These are phyloP conservation scores for Calliphora vomitoria DNA, from an alignment of 2,888 invertebrate species.

Conservation along the genomic window DNA sequence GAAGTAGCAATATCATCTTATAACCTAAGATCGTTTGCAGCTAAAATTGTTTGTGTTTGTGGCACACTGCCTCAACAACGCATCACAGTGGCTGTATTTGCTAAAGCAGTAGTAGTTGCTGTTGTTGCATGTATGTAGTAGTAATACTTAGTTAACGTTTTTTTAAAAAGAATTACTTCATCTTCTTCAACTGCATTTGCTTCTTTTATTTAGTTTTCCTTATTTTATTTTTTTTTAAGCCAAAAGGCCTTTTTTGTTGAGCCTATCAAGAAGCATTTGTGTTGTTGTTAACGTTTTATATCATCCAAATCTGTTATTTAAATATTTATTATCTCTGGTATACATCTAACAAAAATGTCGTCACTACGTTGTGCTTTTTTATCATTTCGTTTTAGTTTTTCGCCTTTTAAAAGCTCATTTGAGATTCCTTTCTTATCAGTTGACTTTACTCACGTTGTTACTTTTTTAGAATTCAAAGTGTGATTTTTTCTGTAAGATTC, in stretches of 20 bases:
- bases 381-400: conserved; percentile 54
- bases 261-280: conserved; percentile 15
- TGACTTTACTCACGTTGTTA: conserved; percentile 23
- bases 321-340: conserved; percentile 64
- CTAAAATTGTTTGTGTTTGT: neutral
- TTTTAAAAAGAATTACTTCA: conserved; percentile 51
- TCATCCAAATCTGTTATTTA: conserved; percentile 54
- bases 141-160: conserved; percentile 30
- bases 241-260: conserved; percentile 24
- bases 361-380: conserved; percentile 64
- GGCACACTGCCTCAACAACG: neutral
- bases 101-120: conserved; percentile 26
- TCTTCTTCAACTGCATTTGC: conserved; percentile 42
- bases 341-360: conserved; percentile 70
- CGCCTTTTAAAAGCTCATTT: conserved; percentile 23
- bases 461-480: conserved; percentile 12
- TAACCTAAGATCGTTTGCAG: conserved; percentile 25
- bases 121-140: neutral
- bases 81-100: conserved; percentile 53
- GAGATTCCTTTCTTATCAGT: conserved; percentile 40
- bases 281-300: conserved; percentile 26
- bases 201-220: neutral
- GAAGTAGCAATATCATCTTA: conserved; percentile 68
- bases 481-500: conserved; percentile 1
- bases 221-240: neutral